A percentile compares a stretch with the other conserved stretches of the same genome.
Conservation (phyloP, 37 sponge, comb jelly and placozoan species). For the Halichondria panicea region DNA sequence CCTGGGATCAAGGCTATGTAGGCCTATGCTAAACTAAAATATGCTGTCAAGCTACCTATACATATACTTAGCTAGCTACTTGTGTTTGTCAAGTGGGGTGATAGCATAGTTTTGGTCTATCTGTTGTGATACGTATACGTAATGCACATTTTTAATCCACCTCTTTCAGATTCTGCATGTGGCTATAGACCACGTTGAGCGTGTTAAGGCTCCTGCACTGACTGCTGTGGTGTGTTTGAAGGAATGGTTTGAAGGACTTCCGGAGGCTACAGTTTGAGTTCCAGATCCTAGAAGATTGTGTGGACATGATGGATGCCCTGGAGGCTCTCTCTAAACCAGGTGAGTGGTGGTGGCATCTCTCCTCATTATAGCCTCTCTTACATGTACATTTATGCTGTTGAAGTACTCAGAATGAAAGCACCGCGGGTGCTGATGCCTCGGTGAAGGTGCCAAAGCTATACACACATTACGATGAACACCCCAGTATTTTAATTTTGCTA, state of each 20-base stretch:
- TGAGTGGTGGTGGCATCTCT: neutral
- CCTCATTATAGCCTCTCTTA: too few relatives aligned
- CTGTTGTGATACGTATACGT: neutral
- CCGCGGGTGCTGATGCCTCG: too few relatives aligned
- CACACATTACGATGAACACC: too few relatives aligned
- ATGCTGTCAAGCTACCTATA: too few relatives aligned
- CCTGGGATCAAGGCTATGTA: too few relatives aligned
- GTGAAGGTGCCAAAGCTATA: too few relatives aligned
- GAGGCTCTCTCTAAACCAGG: constrained; percentile 61
- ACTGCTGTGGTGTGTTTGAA: constrained; percentile 31
- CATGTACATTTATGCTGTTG: too few relatives aligned
- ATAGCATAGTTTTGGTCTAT: neutral
- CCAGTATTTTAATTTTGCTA: too few relatives aligned
- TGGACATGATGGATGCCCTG: constrained; percentile 37
- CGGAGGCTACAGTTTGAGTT: constrained; percentile 49
- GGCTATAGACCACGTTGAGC: constrained; percentile 32
- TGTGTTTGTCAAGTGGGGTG: neutral
- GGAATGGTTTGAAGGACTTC: constrained; percentile 47
- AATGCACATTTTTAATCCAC: neutral
- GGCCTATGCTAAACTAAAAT: neutral
- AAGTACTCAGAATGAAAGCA: neutral
- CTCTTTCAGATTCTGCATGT: constrained; percentile 53
- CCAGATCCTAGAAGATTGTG: constrained; percentile 27
- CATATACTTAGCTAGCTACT: too few relatives aligned
- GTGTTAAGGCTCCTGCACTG: neutral